Conservation (phyloP, 2,888 invertebrate genomes). For the Hermaeophaga mercurialis region DNA sequence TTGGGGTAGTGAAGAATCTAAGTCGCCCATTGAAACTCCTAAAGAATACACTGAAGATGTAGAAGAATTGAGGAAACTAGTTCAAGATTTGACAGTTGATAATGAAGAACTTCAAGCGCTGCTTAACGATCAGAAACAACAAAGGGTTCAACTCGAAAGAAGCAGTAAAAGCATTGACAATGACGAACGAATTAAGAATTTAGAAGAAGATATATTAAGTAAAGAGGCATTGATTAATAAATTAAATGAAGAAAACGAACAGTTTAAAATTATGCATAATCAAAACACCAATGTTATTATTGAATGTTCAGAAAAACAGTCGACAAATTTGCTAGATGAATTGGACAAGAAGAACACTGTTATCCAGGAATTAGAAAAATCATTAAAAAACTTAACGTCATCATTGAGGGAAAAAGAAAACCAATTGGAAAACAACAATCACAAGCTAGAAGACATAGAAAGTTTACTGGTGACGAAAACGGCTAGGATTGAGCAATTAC, state of each 20-base stretch:
- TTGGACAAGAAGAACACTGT: neutral
- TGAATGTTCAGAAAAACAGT: no score
- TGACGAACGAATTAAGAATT: constrained; percentile 21
- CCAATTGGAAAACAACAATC: neutral
- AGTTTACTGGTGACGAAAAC: constrained; percentile 12
- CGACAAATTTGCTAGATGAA: neutral
- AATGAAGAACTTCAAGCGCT: constrained; percentile 66
- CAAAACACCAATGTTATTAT: no score
- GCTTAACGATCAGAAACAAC: constrained; percentile 61
- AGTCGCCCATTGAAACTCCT: constrained; percentile 11
- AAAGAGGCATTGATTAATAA: constrained; percentile 16
- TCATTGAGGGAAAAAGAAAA: neutral
- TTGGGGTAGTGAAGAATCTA: constrained; percentile 56
- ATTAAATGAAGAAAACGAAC: constrained; percentile 16
- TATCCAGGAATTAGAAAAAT: constrained; percentile 6
- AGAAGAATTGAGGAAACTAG: constrained; percentile 60
- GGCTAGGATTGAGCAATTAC: constrained; percentile 5
- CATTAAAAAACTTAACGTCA: neutral
- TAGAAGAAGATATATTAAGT: constrained; percentile 26
- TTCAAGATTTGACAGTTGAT: constrained; percentile 66
- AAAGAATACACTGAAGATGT: constrained; percentile 48
- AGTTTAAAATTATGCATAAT: no score
- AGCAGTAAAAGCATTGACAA: constrained; percentile 9
- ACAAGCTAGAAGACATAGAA: constrained; percentile 16
- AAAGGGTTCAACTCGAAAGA: constrained; percentile 48